These are phyloP conservation scores for Luidia sarsii DNA, from an alignment of 53 echinoderm and acorn worm genomes.

Conservation along the genomic window DNA sequence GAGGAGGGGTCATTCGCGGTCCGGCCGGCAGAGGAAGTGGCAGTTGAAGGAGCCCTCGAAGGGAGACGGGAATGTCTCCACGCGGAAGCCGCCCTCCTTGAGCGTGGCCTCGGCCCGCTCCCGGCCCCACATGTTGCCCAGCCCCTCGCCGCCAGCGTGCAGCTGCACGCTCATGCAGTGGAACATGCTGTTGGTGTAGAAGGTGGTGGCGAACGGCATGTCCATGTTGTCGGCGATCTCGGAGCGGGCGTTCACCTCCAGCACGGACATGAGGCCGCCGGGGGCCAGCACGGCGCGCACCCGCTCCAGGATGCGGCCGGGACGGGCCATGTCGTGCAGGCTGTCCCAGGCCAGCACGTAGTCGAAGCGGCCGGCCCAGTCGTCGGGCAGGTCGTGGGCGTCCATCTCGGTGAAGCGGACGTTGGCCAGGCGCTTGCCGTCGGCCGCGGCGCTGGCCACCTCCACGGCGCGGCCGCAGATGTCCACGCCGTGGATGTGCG, in stretches of 20 bases:
- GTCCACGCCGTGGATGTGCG: constrained; percentile 81
- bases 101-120: constrained; percentile 73
- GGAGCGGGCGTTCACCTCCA: constrained; percentile 92
- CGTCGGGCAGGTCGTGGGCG: constrained; percentile 79
- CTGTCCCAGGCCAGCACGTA: constrained; percentile 92
- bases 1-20: constrained; percentile 30
- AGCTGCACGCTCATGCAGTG: constrained; percentile 97
- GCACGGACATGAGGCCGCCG: constrained; percentile 76
- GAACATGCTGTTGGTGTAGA: constrained; percentile 96
- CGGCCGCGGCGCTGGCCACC: constrained; percentile 46
- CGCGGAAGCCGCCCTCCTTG: constrained; percentile 67
- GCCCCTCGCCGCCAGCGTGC: constrained; percentile 78
- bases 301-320: constrained; percentile 66
- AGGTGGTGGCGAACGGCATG: constrained; percentile 93
- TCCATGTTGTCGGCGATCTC: constrained; percentile 81
- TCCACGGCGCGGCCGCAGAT: constrained; percentile 70
- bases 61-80: constrained; percentile 60
- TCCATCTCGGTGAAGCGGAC: constrained; percentile 79
- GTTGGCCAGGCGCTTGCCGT: constrained; percentile 62
- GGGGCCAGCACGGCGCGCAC: constrained; percentile 68
- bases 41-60: constrained; percentile 89
- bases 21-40: constrained; percentile 77
- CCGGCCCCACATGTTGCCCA: constrained; percentile 97
- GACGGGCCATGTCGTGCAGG: constrained; percentile 95
- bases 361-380: constrained; percentile 75